A percentile compares a stretch with the other conserved stretches of the same genome.
Evolutionary conservation across 2,888 invertebrate genomes (phyloP).

Genomic region (Ellobium chinense): DNA sequence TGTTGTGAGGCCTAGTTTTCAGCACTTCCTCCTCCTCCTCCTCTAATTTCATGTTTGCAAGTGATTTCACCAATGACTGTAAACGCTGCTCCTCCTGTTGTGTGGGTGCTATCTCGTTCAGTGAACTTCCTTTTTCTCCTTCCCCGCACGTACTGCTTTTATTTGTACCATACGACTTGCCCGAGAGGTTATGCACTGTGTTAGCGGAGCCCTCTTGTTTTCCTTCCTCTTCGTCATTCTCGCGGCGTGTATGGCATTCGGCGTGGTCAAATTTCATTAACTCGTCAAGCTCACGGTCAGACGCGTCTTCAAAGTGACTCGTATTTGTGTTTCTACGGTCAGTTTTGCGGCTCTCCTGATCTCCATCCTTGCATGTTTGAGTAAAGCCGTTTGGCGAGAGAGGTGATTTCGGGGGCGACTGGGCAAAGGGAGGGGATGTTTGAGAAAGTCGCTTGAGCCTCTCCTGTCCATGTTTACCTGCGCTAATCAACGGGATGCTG

Average conservation of each 20-base stretch:
- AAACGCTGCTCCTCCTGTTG: neutral
- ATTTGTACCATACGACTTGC: neutral
- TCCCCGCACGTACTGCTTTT: neutral
- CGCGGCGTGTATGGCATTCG: neutral
- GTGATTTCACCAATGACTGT: neutral
- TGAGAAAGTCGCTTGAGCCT: constrained; percentile 31
- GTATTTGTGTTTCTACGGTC: neutral
- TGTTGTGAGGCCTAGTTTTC: neutral
- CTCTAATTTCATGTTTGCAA: neutral
- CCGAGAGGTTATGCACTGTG: neutral
- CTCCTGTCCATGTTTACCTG: constrained; percentile 41
- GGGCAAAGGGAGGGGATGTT: neutral
- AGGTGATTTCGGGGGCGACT: neutral
- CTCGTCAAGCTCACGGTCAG: neutral
- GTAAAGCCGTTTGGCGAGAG: neutral
- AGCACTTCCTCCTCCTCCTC: neutral
- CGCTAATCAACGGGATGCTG: constrained; percentile 38
- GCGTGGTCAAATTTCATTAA: neutral
- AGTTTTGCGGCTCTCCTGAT: neutral
- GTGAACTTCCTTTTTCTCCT: neutral
- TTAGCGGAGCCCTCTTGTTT: neutral
- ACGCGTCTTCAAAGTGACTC: neutral
- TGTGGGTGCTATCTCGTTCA: neutral
- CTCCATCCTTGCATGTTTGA: neutral
- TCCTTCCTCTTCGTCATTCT: neutral